Base-by-base conservation (phyloP, 2,888 invertebrate species). In the Himalopsyche japonica region DNA sequence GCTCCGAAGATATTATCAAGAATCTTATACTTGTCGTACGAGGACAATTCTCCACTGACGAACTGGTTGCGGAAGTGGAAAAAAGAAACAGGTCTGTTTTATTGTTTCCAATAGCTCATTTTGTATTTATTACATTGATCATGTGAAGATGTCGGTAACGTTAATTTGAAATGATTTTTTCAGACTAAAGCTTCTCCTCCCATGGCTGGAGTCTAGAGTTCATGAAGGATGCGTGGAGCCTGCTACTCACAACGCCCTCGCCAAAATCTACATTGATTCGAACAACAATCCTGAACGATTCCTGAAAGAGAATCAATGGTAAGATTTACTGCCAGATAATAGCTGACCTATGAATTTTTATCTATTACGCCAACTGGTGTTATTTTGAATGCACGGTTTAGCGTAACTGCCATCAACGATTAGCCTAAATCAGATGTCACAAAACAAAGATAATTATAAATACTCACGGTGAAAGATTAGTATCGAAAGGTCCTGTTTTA, bases 211-310 rank as follows among this genome's bases (percentile, higher is more conserved):
- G 90, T 98, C 97, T 0, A 95, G 99, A 84, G 97, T 99, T 32
- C 99, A 99, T 89, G 99, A 99, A 89, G 98, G 98, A 57, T 98
- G 98, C 89, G 96, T 95, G 15, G 99, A 99, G 89, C 97, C 99
- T 5, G 99, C 99, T 18, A 99, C 99, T 0, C 99, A 99, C 91
- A 99, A 99, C 91, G 99, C 99, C 0, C 92, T 99, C 87, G 99
- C 99, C 83, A 99, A 99, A 91, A 99, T 99, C 89, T 99, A 99
- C 93, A 99, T 99, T 88, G 99, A 99, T 91, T 98, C 98, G 87
- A 99, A 99, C 92, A 99, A 99, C 90, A 99, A 99, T 90, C 98
- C 99, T 0, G 99, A 99, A 90, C 93, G 99, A 88, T 99, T 98
- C 93, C 94, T 99, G 84, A 97, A 95, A 89, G 95, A 95, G 89